phyloP scores from a whole-genome alignment of 2,113 vertebrate genomes.

The Tragelaphus strepsiceros region DNA sequence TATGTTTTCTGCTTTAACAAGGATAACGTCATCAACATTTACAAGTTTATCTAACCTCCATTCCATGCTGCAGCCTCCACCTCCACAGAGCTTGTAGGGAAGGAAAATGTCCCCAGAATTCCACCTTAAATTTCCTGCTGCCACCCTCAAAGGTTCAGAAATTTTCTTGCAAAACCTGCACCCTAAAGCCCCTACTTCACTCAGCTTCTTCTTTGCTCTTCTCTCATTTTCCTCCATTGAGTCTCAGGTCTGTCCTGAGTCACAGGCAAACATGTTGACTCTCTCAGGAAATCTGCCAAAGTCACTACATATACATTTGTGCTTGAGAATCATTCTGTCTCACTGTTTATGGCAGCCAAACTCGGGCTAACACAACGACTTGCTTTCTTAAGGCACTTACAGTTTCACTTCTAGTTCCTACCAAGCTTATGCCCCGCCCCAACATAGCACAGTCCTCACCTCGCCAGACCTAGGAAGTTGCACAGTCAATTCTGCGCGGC shows the following conservation, averaged over 20 bases:
- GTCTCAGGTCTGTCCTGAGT: neutral
- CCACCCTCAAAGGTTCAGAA: neutral
- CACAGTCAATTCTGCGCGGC: neutral
- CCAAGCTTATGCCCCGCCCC: neutral
- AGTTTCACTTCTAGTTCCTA: conserved; percentile 54
- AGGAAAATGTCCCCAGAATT: neutral
- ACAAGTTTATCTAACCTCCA: neutral
- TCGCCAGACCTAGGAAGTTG: conserved; percentile 17
- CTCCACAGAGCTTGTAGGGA: neutral
- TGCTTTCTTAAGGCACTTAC: conserved; percentile 34
- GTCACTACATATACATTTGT: neutral
- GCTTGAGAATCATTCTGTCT: neutral
- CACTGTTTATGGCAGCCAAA: neutral
- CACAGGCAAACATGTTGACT: neutral
- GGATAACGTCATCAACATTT: neutral
- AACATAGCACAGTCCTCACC: neutral
- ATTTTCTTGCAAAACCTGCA: conserved; percentile 13
- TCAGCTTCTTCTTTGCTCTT: neutral
- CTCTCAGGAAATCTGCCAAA: neutral
- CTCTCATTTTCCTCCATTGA: neutral
- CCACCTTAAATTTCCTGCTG: neutral
- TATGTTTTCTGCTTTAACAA: neutral
- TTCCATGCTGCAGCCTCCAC: neutral
- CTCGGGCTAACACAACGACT: neutral
- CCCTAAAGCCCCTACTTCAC: neutral